Evolutionary conservation across 2,113 vertebrate species (phyloP).

Genomic region (Tragulus kanchil): DNA sequence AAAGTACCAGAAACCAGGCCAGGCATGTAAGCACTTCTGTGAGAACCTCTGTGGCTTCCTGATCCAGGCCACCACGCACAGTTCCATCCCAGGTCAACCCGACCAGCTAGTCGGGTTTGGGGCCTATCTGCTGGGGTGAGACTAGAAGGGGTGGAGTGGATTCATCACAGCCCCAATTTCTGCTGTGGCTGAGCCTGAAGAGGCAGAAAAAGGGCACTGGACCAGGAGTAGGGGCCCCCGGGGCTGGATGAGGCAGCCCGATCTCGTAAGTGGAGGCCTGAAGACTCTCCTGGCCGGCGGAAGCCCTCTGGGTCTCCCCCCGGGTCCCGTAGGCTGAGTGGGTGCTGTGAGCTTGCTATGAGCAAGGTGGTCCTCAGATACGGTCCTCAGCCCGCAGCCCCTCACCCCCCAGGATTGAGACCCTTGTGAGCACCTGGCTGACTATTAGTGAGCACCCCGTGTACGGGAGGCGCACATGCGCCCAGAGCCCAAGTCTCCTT

Average conservation of each 20-base stretch:
- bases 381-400: background rate
- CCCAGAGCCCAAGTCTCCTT: background rate
- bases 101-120: background rate
- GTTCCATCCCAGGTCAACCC: background rate
- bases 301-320: background rate
- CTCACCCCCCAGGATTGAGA: background rate
- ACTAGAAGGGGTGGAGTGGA: background rate
- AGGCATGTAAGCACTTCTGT: background rate
- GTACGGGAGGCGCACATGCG: background rate
- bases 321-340: accelerated
- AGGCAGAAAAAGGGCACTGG: background rate
- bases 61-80: background rate
- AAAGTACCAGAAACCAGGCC: constrained; percentile 34
- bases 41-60: accelerated
- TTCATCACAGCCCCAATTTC: background rate
- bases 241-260: background rate
- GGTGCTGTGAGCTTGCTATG: background rate
- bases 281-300: accelerated
- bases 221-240: accelerated
- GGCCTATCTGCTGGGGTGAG: background rate
- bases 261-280: accelerated
- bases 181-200: background rate
- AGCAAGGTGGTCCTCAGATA: accelerated
- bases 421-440: background rate
- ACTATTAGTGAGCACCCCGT: background rate